A percentile compares a stretch with the other conserved stretches of the same genome.
These are phyloP conservation scores for Lemur catta DNA, from an alignment of 2,797 vertebrate genomes.

Conservation along the genomic window DNA sequence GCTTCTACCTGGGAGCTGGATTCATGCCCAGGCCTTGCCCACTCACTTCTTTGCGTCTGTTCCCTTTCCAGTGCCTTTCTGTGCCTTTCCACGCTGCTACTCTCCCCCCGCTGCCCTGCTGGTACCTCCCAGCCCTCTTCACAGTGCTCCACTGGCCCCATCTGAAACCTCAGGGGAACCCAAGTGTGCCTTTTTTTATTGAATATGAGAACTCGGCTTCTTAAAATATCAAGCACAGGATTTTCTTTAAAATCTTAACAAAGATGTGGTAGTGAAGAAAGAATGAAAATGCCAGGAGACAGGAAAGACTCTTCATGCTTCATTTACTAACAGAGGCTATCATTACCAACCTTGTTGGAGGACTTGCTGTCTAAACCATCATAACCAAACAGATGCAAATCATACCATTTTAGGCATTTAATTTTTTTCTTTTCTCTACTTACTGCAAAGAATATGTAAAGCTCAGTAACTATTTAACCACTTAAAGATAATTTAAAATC, in stretches of 20 bases:
- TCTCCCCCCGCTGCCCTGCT: not conserved
- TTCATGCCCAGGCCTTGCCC: not conserved
- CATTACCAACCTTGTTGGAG: not conserved
- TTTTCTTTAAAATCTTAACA: slow-evolving; percentile 11
- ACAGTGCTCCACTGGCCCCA: not conserved
- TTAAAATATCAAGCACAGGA: not conserved
- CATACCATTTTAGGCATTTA: not conserved
- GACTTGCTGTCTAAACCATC: not conserved
- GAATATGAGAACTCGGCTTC: not conserved
- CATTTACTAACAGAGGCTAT: not conserved
- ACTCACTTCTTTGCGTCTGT: not conserved
- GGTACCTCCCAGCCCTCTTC: not conserved
- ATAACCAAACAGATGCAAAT: not conserved
- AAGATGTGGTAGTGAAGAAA: not conserved
- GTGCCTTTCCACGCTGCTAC: not conserved
- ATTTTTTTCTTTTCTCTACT: not conserved
- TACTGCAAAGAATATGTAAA: not conserved
- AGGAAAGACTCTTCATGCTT: not conserved
- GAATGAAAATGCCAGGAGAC: not conserved
- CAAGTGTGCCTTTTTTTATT: not conserved
- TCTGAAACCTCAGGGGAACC: not conserved
- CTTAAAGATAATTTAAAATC: not conserved
- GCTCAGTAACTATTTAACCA: not conserved
- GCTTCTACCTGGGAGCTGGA: not conserved
- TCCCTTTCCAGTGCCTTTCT: not conserved